Conservation (phyloP, 1,140 invertebrate species). For the Octopus bimaculoides region DNA sequence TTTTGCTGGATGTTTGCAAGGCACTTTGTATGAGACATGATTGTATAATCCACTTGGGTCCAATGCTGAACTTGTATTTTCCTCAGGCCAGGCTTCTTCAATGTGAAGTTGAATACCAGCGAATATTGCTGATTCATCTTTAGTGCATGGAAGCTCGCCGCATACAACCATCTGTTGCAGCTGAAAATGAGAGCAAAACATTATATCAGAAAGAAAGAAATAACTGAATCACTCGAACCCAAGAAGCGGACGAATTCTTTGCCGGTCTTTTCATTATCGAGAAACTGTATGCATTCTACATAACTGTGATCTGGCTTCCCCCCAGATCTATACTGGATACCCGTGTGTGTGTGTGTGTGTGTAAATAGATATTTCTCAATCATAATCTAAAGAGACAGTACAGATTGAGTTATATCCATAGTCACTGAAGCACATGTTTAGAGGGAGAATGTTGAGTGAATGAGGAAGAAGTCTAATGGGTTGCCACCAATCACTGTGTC, state of each 20-base stretch:
- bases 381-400: too few species aligned
- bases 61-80: conserved; percentile 31
- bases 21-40: conserved; percentile 21
- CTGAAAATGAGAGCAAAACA: conserved; percentile 54
- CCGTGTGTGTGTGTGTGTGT: not conserved
- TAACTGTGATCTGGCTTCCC: not conserved
- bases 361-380: not conserved
- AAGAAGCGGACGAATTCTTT: too few species aligned
- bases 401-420: too few species aligned
- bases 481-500: too few species aligned
- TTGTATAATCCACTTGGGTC: conserved; percentile 37
- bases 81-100: conserved; percentile 66
- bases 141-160: conserved; percentile 68
- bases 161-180: conserved; percentile 67
- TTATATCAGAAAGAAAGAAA: not conserved
- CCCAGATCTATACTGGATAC: not conserved
- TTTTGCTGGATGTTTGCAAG: conserved; percentile 8
- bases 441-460: too few species aligned
- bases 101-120: conserved; percentile 70
- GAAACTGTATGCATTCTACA: not conserved
- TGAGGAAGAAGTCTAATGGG: too few species aligned
- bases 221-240: too few species aligned
- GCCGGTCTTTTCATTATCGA: too few species aligned
- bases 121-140: conserved; percentile 69
- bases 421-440: too few species aligned